phyloP scores from a whole-genome alignment of 2,888 invertebrate species.

The Altica lythri region DNA sequence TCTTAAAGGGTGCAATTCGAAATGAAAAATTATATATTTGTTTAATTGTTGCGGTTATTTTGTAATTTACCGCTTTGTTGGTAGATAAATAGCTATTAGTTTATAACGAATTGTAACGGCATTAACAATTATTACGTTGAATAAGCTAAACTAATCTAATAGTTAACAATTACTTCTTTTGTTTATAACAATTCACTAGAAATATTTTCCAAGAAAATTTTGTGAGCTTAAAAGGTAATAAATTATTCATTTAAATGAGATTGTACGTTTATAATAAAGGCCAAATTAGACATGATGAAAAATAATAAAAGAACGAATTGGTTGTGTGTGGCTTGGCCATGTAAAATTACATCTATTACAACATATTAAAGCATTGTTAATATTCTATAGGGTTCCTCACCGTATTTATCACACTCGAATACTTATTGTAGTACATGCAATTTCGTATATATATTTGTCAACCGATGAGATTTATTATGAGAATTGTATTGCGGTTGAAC shows the following conservation, averaged over 20 bases:
- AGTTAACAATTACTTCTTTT: too few species aligned
- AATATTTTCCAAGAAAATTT: too few species aligned
- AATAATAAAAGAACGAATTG: too few species aligned
- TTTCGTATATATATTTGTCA: constrained; percentile 47
- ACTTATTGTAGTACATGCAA: constrained; percentile 41
- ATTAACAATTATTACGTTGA: constrained; percentile 24
- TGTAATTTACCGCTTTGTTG: constrained; percentile 24
- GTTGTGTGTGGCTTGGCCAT: constrained; percentile 45
- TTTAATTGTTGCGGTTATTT: constrained; percentile 22
- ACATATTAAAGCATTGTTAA: constrained; percentile 47
- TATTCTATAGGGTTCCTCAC: constrained; percentile 44
- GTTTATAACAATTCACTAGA: too few species aligned
- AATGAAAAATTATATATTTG: constrained; percentile 20
- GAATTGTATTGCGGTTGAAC: constrained; percentile 41
- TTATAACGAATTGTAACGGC: constrained; percentile 25
- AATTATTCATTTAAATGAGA: too few species aligned
- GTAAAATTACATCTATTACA: constrained; percentile 48
- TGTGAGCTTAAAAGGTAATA: too few species aligned
- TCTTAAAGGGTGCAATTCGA: constrained; percentile 14
- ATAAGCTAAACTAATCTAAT: too few species aligned
- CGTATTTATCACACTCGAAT: constrained; percentile 47
- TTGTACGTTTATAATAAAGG: too few species aligned
- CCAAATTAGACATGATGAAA: too few species aligned
- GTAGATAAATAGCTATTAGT: constrained; percentile 13
- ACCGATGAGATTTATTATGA: constrained; percentile 48